Evolutionary conservation across 1,140 invertebrate genomes (phyloP).

Genomic region (Lepidurus packardi): DNA sequence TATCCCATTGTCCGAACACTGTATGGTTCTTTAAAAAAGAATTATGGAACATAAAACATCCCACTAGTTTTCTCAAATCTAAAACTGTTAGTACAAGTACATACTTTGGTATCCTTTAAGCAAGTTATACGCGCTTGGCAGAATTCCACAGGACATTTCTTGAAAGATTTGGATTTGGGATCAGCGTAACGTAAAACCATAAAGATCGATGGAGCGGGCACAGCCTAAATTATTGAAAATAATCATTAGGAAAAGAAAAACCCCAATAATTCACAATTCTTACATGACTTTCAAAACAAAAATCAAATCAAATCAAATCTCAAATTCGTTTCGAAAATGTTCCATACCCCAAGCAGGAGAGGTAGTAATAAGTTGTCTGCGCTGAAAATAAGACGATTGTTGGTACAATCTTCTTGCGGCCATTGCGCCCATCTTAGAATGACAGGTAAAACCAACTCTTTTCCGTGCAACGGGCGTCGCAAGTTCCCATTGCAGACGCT

Average conservation of each 20-base stretch:
- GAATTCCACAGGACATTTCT: slow-evolving; percentile 69
- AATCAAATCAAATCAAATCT: too few relatives aligned
- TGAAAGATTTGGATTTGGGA: slow-evolving; percentile 65
- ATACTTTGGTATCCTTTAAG: slow-evolving; percentile 69
- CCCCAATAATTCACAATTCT: background rate
- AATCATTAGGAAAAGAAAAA: slow-evolving; percentile 25
- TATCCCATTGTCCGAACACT: slow-evolving; percentile 62
- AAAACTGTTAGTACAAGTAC: slow-evolving; percentile 36
- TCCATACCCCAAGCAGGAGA: background rate
- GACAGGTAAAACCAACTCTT: slow-evolving; percentile 64
- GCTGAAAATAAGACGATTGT: slow-evolving; percentile 68
- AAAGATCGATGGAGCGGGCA: slow-evolving; percentile 54
- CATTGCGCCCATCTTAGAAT: slow-evolving; percentile 74
- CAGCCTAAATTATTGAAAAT: slow-evolving; percentile 43
- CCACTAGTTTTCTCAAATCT: slow-evolving; percentile 16
- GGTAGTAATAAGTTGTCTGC: slow-evolving; percentile 20
- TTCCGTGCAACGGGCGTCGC: slow-evolving; percentile 67
- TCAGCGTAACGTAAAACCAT: slow-evolving; percentile 74
- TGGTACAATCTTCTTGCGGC: slow-evolving; percentile 70
- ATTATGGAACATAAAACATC: slow-evolving; percentile 33
- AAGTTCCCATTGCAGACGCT: slow-evolving; percentile 64
- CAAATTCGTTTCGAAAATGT: background rate
- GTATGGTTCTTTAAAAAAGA: slow-evolving; percentile 51
- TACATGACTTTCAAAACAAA: background rate
- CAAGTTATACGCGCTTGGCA: slow-evolving; percentile 67